Base-by-base conservation (phyloP, 2,797 vertebrate genomes). In the Agapornis canus region DNA sequence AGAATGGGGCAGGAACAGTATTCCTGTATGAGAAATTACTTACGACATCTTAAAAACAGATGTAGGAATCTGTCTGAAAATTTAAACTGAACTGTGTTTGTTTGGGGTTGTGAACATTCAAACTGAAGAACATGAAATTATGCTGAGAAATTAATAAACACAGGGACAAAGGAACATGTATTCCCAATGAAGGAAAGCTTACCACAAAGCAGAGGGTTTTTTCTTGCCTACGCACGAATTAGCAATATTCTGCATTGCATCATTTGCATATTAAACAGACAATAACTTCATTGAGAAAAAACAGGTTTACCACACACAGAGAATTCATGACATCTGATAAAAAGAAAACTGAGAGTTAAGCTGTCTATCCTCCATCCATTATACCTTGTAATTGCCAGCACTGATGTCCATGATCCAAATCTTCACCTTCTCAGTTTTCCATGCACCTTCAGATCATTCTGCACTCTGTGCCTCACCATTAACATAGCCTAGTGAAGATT, bases 241-340 rank as follows among this genome's bases (percentile, higher is more conserved):
- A 82, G 71, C 32, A 92, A 66, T 76, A 86, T 70, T 92, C 81
- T 82, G 42, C 37, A 45, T 32, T 90, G 78, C 86, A 95, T 73
- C 51, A 92, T 93, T 93, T 93, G 51, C 81, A 79, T 95, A 90
- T 72, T 95, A 92, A 94, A 92, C n/a, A 94, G 56, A 92, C 40
- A 90, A 42, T 45, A 93, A 77, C 51, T 92, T 82, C 66, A 91
- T 40, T 84, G 59, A 87, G 70, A 88, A 96, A 76, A 78, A 88
- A 52, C 49, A 93, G 63, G 65, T 71, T 87, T 92, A 56, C 90
- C 90, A 47, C 82, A 91, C 5, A 81, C 0, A 90, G 16, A 87
- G 90, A 73, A 82, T 56, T 80, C 84, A 90, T 45, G 31, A 56
- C 15, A 84, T 90, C 64, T 93, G 66, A 95, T 76, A 81, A 79